phyloP scores from a whole-genome alignment of 1,140 invertebrate species.

The Sipha flava region DNA sequence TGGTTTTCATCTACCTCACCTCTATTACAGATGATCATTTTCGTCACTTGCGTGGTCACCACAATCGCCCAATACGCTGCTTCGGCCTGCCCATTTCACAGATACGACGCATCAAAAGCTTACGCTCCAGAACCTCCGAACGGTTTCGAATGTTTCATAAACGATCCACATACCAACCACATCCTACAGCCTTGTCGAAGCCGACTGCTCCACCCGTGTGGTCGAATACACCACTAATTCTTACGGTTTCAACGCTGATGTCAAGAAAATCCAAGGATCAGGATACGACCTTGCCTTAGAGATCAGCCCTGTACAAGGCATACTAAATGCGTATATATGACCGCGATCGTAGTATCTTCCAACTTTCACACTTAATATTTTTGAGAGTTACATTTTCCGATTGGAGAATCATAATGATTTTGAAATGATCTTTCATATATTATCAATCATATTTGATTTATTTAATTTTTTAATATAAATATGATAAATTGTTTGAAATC shows the following conservation, averaged over 20 bases:
- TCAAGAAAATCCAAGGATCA: too few species aligned
- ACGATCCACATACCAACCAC: conserved; percentile 41
- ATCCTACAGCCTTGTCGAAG: conserved; percentile 44
- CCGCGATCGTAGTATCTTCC: too few species aligned
- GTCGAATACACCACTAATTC: conserved; percentile 53
- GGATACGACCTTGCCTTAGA: too few species aligned
- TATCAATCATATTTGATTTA: too few species aligned
- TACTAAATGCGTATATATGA: too few species aligned
- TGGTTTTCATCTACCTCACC: not conserved
- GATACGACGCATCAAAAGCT: not conserved
- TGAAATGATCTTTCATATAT: too few species aligned
- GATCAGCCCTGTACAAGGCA: too few species aligned
- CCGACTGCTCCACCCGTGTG: conserved; percentile 50
- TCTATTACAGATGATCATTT: conserved; percentile 33
- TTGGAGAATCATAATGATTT: too few species aligned
- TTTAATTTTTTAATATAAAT: too few species aligned
- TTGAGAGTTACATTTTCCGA: too few species aligned
- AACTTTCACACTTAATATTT: too few species aligned
- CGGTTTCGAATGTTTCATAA: conserved; percentile 37
- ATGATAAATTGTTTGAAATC: too few species aligned
- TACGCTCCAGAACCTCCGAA: conserved; percentile 32
- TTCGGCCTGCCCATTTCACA: not conserved
- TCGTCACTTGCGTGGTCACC: conserved; percentile 34
- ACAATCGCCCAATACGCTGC: conserved; percentile 15
- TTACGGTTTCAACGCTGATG: conserved; percentile 41